phyloP scores from a whole-genome alignment of 2,888 invertebrate species.

The Andrena fulva region DNA sequence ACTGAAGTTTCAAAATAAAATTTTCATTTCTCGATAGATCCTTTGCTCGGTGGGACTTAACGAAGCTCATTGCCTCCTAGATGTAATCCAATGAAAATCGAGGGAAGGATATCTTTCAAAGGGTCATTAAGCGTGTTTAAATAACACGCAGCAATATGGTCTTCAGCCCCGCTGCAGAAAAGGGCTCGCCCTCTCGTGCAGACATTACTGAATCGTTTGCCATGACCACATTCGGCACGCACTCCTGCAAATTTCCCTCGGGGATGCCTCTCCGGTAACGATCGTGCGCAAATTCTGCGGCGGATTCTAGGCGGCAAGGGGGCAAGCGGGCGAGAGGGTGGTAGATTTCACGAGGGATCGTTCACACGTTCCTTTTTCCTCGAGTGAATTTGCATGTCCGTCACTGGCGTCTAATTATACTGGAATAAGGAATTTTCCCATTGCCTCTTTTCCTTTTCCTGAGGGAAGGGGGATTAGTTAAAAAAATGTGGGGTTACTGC shows the following conservation, averaged over 20 bases:
- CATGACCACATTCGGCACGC: slow-evolving; percentile 72
- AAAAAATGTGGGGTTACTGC: too few species aligned
- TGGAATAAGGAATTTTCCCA: too few species aligned
- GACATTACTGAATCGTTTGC: slow-evolving; percentile 67
- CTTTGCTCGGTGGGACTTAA: not conserved
- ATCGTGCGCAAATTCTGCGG: slow-evolving; percentile 69
- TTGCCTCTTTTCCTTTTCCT: too few species aligned
- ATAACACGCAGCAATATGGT: slow-evolving; percentile 2
- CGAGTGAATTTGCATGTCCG: slow-evolving; percentile 44
- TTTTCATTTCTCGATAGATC: too few species aligned
- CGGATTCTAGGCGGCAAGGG: slow-evolving; percentile 50
- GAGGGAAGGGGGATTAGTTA: too few species aligned
- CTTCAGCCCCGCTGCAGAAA: slow-evolving; percentile 16
- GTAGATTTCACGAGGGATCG: slow-evolving; percentile 39
- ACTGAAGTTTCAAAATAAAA: too few species aligned
- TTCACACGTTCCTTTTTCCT: slow-evolving; percentile 48
- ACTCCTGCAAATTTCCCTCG: slow-evolving; percentile 72
- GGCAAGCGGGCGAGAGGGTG: slow-evolving; percentile 23
- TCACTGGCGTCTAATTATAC: slow-evolving; percentile 30
- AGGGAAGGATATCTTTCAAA: slow-evolving; percentile 12
- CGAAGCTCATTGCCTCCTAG: not conserved
- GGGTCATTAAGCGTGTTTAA: slow-evolving; percentile 15
- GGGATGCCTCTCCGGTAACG: slow-evolving; percentile 65
- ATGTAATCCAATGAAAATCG: not conserved
- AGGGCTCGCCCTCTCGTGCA: slow-evolving; percentile 56